These are phyloP conservation scores for Prietella phreatophila DNA, from an alignment of 2,113 vertebrate species.

Conservation along the genomic window DNA sequence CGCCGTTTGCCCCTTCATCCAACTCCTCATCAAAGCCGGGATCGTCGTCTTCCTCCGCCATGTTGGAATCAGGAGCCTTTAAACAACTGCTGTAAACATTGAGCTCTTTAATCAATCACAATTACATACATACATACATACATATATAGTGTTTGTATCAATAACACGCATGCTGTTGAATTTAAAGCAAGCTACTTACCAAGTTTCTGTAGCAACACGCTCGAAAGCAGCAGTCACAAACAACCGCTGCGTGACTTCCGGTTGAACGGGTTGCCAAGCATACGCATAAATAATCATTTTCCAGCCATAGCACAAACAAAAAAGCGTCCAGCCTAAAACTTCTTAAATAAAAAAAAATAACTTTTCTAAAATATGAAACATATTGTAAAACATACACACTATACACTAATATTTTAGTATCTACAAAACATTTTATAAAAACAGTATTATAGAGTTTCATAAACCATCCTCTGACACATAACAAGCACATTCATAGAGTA, in stretches of 20 bases:
- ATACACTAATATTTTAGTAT: not conserved
- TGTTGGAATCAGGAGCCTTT: slow-evolving; percentile 36
- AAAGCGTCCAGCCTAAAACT: not conserved
- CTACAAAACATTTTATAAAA: not conserved
- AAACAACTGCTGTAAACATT: not conserved
- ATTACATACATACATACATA: too few species aligned
- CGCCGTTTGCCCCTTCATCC: slow-evolving; percentile 81
- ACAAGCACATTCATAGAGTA: not conserved
- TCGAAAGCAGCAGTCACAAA: not conserved
- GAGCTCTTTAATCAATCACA: not conserved
- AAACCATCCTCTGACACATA: not conserved
- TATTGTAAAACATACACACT: not conserved
- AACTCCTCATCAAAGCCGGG: slow-evolving; percentile 84
- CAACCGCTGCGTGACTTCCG: not conserved
- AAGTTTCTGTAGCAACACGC: not conserved
- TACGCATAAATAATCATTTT: accelerated
- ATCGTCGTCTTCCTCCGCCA: slow-evolving; percentile 77
- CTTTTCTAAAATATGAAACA: not conserved
- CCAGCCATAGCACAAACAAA: not conserved
- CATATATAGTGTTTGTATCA: not conserved
- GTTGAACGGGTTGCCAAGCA: slow-evolving; percentile 7
- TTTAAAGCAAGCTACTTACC: not conserved
- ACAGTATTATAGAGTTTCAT: not conserved
- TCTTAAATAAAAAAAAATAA: too few species aligned
- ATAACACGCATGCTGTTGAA: too few species aligned